A percentile compares a stretch with the other conserved stretches of the same genome.
phyloP scores from a whole-genome alignment of 2,113 vertebrate genomes.

The Polypterus bichir region DNA sequence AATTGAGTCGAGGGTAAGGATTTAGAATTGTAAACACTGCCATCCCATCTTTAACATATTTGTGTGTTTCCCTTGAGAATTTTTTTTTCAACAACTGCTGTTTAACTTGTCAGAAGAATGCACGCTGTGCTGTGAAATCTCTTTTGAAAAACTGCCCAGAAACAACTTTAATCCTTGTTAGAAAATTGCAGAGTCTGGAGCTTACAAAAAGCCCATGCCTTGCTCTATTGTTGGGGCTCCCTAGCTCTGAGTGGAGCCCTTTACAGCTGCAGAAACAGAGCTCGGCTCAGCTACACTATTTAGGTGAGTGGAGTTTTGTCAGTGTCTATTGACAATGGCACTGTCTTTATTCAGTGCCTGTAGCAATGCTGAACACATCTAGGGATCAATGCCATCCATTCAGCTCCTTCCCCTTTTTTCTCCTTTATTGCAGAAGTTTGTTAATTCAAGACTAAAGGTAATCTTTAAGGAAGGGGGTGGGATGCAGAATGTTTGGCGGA shows the following conservation, averaged over 20 bases:
- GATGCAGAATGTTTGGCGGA: slow-evolving; percentile 38
- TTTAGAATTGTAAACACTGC: neutral
- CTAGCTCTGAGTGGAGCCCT: slow-evolving; percentile 54
- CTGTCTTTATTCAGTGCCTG: slow-evolving; percentile 58
- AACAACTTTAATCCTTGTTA: slow-evolving; percentile 76
- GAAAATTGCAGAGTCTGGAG: slow-evolving; percentile 66
- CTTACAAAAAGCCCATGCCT: slow-evolving; percentile 70
- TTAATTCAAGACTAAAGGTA: slow-evolving; percentile 78
- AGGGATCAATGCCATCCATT: slow-evolving; percentile 72
- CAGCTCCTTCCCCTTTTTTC: slow-evolving; percentile 56
- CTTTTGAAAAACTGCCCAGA: slow-evolving; percentile 54
- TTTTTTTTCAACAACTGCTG: slow-evolving; percentile 62
- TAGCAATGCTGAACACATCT: slow-evolving; percentile 55
- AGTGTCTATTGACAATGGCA: slow-evolving; percentile 67
- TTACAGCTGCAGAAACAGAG: slow-evolving; percentile 31
- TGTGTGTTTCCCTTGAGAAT: slow-evolving; percentile 50
- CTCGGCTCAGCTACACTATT: slow-evolving; percentile 66
- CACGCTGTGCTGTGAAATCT: slow-evolving; percentile 66
- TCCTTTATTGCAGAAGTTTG: slow-evolving; percentile 61
- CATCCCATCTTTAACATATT: slow-evolving; percentile 50
- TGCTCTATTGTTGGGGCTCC: slow-evolving; percentile 55
- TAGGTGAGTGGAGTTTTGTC: slow-evolving; percentile 62
- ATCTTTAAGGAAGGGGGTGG: slow-evolving; percentile 46
- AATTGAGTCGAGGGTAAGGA: neutral
- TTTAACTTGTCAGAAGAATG: slow-evolving; percentile 62